Conservation (phyloP, 2,888 invertebrate genomes). For the Ommatoiulus sabulosus region DNA sequence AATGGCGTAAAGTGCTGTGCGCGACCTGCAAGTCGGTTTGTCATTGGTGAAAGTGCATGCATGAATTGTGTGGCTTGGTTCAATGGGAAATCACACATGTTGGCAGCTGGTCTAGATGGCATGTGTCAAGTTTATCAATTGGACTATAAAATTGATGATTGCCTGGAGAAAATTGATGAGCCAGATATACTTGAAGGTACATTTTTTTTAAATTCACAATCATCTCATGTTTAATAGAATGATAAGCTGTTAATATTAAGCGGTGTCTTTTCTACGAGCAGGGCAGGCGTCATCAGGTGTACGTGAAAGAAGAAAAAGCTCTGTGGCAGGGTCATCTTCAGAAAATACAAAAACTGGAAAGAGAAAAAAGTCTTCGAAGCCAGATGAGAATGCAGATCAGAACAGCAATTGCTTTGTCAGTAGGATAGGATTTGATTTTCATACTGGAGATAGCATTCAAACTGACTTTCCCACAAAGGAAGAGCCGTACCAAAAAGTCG, state of each 20-base stretch:
- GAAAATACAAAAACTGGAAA: background rate
- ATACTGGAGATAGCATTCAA: conserved; percentile 64
- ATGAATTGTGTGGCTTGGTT: conserved; percentile 89
- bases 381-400: conserved; percentile 47
- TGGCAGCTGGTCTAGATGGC: conserved; percentile 92
- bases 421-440: conserved; percentile 65
- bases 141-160: conserved; percentile 64
- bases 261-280: too few relatives aligned
- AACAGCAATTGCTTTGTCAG: conserved; percentile 55
- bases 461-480: conserved; percentile 70
- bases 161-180: background rate
- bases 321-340: background rate
- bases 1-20: conserved; percentile 86
- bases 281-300: conserved; percentile 49
- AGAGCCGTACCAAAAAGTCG: conserved; percentile 89
- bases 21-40: conserved; percentile 88
- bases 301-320: conserved; percentile 50
- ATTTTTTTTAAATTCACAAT: background rate
- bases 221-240: too few relatives aligned
- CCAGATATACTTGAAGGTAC: background rate
- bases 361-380: background rate
- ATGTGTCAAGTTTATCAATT: conserved; percentile 83
- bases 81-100: conserved; percentile 78
- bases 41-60: conserved; percentile 88
- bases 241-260: too few relatives aligned